Conservation (phyloP, 1,140 invertebrate genomes). For the Aphidius ervi region DNA sequence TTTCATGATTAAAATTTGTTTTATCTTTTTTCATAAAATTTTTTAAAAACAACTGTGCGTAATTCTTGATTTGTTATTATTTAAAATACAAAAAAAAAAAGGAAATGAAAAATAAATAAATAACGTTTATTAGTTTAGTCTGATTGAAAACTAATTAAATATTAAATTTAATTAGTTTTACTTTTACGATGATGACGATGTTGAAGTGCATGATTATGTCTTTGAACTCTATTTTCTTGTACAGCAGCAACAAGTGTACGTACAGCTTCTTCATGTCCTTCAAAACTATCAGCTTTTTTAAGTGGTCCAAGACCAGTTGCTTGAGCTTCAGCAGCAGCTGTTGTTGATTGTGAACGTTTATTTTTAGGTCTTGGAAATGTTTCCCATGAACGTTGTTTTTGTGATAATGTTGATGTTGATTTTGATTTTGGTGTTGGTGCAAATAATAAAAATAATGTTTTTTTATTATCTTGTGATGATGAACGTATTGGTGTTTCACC, state of each 20-base stretch:
- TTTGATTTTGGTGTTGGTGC: slow-evolving; percentile 43
- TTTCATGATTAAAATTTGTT: no score
- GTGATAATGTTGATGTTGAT: slow-evolving; percentile 49
- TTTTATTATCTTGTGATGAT: slow-evolving; percentile 43
- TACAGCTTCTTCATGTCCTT: slow-evolving; percentile 70
- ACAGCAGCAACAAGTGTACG: slow-evolving; percentile 67
- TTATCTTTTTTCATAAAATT: no score
- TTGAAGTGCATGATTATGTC: slow-evolving; percentile 45
- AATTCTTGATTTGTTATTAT: no score
- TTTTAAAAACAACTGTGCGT: no score
- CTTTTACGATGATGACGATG: slow-evolving; percentile 50
- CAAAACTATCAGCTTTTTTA: slow-evolving; percentile 64
- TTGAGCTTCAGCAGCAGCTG: slow-evolving; percentile 24
- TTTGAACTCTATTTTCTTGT: slow-evolving; percentile 59
- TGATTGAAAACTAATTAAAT: no score
- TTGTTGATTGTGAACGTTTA: slow-evolving; percentile 34
- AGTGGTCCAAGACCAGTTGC: slow-evolving; percentile 42
- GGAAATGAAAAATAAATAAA: no score
- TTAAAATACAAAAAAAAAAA: no score
- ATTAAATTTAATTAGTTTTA: slow-evolving; percentile 44
- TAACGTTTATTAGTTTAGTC: no score
- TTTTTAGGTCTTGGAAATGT: slow-evolving; percentile 60
- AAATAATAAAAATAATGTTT: slow-evolving; percentile 53
- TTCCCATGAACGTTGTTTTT: slow-evolving; percentile 65
- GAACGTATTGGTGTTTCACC: slow-evolving; percentile 45